These are phyloP conservation scores for Caenorhabditis parvicauda DNA, from an alignment of 2,888 invertebrate species.

Conservation along the genomic window DNA sequence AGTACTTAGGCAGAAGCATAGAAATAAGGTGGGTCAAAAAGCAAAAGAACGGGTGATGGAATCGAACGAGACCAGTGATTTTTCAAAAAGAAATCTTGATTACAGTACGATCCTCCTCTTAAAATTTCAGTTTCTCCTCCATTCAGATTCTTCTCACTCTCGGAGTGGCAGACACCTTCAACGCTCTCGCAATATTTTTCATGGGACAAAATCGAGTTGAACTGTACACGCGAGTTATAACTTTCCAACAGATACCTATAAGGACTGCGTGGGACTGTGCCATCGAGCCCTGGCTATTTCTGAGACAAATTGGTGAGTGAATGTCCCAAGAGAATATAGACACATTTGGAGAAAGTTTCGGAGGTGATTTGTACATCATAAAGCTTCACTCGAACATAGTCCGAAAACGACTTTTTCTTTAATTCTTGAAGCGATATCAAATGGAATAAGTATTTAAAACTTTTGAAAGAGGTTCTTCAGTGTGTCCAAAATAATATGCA, in stretches of 20 bases:
- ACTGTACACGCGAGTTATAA: conserved; percentile 29
- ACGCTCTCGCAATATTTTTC: conserved; percentile 36
- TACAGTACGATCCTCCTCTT: no score
- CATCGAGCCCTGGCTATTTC: conserved; percentile 36
- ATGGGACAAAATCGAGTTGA: conserved; percentile 46
- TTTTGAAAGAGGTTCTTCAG: no score
- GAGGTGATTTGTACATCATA: no score
- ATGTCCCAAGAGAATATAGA: no score
- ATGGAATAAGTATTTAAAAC: no score
- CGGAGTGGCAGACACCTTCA: conserved; percentile 37
- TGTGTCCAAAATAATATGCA: no score
- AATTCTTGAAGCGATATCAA: no score
- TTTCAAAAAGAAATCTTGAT: no score
- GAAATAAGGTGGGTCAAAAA: conserved; percentile 9
- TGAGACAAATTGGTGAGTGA: conserved; percentile 30
- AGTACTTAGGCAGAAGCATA: conserved; percentile 16
- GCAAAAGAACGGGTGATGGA: background rate
- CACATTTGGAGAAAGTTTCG: background rate
- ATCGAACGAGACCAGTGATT: background rate
- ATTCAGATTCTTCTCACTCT: conserved; percentile 40
- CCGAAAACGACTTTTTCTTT: no score
- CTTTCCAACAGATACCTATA: conserved; percentile 13
- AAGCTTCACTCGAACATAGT: no score
- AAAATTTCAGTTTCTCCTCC: background rate
- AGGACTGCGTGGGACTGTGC: conserved; percentile 36